Evolutionary conservation across 2,888 invertebrate genomes (phyloP), one percentile per base, ranked within the genome.

Genomic region (Melanchra persicariae): DNA sequence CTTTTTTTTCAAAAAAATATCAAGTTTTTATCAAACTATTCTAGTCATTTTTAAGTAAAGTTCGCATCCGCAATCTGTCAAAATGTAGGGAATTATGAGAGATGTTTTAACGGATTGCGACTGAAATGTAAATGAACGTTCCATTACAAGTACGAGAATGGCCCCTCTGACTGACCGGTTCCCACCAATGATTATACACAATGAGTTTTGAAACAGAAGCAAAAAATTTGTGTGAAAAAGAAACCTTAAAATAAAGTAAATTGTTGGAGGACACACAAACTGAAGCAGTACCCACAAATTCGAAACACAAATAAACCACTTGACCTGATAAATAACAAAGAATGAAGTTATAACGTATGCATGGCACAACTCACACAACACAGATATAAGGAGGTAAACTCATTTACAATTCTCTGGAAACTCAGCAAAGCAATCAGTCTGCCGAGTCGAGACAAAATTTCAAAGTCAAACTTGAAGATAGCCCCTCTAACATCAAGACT

Each of bases 371-470:
- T 58, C 57, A 17, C 37, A 26, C 57, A 58, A 57, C 26, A 54
- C 34, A 60, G 71, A 69, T 61, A 63, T 79, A 70, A 62, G 45
- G 66, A 69, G 58, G 59, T 58, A 66, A 77, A 79, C 69, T 78
- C 73, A 86, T 86, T 86, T 83, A 62, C 55, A 70, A 78, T 85
- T 82, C 78, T 72, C 49, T 77, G 70, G 74, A 63, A 75, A 82
- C 70, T 71, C 79, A 74, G 64, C 66, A 73, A 86, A 84, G 84
- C 75, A 88, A 88, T 88, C 86, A 87, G 88, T 79, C 79, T 79
- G 81, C 80, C 62, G 81, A 83, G 76, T 81, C 79, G 80, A 77
- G 77, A 85, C 85, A 86, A 87, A 87, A 71, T 78, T 88, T 83
- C 81, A 77, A 83, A 82, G 70, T 78, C 76, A 79, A 85, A 87